Evolutionary conservation across 2,888 invertebrate genomes (phyloP).

Genomic region (Incurvaria masculella): DNA sequence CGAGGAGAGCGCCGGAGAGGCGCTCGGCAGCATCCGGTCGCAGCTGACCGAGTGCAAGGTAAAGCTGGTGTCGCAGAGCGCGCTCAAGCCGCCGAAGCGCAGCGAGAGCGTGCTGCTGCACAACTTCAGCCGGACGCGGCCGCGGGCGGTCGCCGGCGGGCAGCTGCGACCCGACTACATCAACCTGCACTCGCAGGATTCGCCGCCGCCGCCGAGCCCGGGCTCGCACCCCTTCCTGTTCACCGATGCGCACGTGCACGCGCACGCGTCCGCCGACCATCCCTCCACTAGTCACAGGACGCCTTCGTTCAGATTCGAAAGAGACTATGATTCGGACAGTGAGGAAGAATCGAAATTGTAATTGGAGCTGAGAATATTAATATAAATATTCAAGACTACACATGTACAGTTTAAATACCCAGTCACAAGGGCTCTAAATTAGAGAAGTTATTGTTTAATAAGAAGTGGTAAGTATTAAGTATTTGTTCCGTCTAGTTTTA

Average conservation of each 20-base stretch:
- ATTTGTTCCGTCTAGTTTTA: too few species aligned
- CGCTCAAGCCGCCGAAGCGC: slow-evolving; percentile 37
- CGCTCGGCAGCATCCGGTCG: slow-evolving; percentile 51
- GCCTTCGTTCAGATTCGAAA: slow-evolving; percentile 22
- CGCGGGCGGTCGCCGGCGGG: slow-evolving; percentile 22
- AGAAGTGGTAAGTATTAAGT: too few species aligned
- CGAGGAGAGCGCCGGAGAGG: slow-evolving; percentile 51
- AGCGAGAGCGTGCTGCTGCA: slow-evolving; percentile 29
- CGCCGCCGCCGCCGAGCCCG: slow-evolving; percentile 28
- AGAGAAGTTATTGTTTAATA: too few species aligned
- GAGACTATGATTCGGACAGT: slow-evolving; percentile 16
- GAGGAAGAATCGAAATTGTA: slow-evolving; percentile 44
- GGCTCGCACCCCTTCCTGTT: slow-evolving; percentile 35
- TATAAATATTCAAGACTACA: too few species aligned
- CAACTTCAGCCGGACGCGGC: slow-evolving; percentile 17
- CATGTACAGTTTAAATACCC: too few species aligned
- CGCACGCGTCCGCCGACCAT: background rate
- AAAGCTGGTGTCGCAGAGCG: slow-evolving; percentile 37
- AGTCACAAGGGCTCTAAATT: too few species aligned
- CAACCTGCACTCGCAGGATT: slow-evolving; percentile 32
- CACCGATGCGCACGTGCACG: slow-evolving; percentile 38
- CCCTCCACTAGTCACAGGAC: background rate
- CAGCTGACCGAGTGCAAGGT: slow-evolving; percentile 47
- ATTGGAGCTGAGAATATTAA: too few species aligned
- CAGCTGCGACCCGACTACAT: slow-evolving; percentile 34